phyloP scores from a whole-genome alignment of 2,113 vertebrate genomes.

The Oreotrochilus melanogaster region DNA sequence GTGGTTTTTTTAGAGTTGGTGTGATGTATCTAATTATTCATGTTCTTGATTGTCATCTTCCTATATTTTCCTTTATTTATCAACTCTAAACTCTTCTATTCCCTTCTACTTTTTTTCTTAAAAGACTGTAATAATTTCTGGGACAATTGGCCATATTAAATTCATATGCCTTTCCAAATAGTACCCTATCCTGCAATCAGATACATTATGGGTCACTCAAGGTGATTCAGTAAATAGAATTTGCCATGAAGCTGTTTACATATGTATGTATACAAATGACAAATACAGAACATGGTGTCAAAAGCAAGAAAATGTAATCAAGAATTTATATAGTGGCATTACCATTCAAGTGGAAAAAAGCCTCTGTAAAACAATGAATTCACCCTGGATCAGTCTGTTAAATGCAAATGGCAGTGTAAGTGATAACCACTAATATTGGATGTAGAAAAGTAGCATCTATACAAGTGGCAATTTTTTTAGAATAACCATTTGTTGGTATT shows the following conservation, averaged over 20 bases:
- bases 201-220: slow-evolving; percentile 43
- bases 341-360: slow-evolving; percentile 56
- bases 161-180: neutral
- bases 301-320: slow-evolving; percentile 63
- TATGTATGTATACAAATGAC: slow-evolving; percentile 58
- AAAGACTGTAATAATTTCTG: slow-evolving; percentile 10
- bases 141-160: neutral
- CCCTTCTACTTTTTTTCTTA: neutral
- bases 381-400: slow-evolving; percentile 13
- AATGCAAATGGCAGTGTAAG: slow-evolving; percentile 27
- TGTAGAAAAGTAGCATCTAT: neutral
- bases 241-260: slow-evolving; percentile 19
- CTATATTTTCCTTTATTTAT: neutral
- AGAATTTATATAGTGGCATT: slow-evolving; percentile 52
- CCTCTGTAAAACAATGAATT: slow-evolving; percentile 36
- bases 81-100: neutral
- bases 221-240: slow-evolving; percentile 46
- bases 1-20: neutral
- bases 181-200: slow-evolving; percentile 16
- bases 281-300: slow-evolving; percentile 43
- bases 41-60: neutral
- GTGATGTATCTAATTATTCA: neutral
- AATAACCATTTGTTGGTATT: neutral
- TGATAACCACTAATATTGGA: slow-evolving; percentile 11
- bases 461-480: neutral